Evolutionary conservation across 2,113 vertebrate genomes (phyloP).

Genomic region (Sceloporus undulatus): DNA sequence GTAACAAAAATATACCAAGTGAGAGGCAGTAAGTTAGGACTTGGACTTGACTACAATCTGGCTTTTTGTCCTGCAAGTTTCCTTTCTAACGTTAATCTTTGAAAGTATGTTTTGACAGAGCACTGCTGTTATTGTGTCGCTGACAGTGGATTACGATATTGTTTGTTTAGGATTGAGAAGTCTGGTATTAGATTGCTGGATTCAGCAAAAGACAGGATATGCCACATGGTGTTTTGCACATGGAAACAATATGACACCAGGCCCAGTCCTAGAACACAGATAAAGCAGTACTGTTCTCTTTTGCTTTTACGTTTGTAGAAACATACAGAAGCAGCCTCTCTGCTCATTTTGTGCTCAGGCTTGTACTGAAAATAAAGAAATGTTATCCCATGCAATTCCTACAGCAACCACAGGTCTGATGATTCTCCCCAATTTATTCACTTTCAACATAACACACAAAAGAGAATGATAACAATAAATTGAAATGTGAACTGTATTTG

Average conservation of each 20-base stretch:
- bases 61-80: conserved; percentile 35
- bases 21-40: not conserved
- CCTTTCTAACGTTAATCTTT: conserved; percentile 28
- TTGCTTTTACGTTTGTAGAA: not conserved
- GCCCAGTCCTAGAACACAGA: conserved; percentile 34
- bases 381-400: not conserved
- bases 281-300: conserved; percentile 28
- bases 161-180: conserved; percentile 62
- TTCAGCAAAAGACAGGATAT: conserved; percentile 62
- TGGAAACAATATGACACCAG: conserved; percentile 41
- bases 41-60: conserved; percentile 6
- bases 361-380: not conserved
- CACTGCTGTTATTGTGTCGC: conserved; percentile 40
- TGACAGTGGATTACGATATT: conserved; percentile 44
- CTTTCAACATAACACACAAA: not conserved
- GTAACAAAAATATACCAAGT: not conserved
- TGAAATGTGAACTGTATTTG: not conserved
- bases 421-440: not conserved
- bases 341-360: not conserved
- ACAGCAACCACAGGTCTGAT: not conserved
- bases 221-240: conserved; percentile 43
- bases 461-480: not conserved
- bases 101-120: conserved; percentile 56
- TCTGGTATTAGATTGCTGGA: conserved; percentile 58
- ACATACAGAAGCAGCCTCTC: not conserved